Base-by-base conservation (phyloP, 1,140 invertebrate species). In the Drosophila lacertosa region DNA sequence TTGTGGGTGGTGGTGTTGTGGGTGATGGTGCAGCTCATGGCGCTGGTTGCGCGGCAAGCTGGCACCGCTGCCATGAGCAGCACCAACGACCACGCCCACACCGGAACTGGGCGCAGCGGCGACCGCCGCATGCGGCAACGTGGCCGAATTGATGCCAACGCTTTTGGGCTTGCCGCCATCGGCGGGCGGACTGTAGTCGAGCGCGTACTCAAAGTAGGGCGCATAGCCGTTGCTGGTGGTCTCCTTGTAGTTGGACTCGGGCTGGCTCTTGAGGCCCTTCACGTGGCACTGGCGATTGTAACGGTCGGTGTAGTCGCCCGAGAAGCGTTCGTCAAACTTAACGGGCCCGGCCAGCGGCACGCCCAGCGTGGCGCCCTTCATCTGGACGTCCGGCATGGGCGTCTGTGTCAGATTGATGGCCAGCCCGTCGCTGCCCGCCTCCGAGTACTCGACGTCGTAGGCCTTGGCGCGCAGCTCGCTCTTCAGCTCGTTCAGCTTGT, bases 401-500 rank as follows among this genome's bases (percentile, higher is more conserved):
- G 84, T 65, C 20, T 82, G 89, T 7, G 83, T 89, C 0, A 91
- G 45, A 72, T 89, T 91, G 13, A 91, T 90, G 53, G 91, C 81
- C 53, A 91, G 57, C 0, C 88, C 80, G 26, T 91, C 91, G 22
- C 72, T 71, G 13, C 78, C 75, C 1, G 93, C 93, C 69, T 93
- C 93, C 0, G 93, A 93, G 76, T 93, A 93, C 48, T 93, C 93
- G 32, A 79, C 83, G 93, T 95, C 92, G 92, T 94, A 97, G 54
- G 95, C 81, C 63, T 96, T 96, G 37, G 97, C 95, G 69, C 97
- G 92, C 55, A 97, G 93, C 91, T 98, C 97, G 44, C 96, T 93
- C 92, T 98, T 98, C 83, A 98, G 92, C 92, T 98, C 97, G 67
- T 96, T 97, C 77, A 98, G 95, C 89, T 97, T 97, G 47, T 97